Base-by-base conservation (phyloP, 2,113 vertebrate species). In the Scomber colias region DNA sequence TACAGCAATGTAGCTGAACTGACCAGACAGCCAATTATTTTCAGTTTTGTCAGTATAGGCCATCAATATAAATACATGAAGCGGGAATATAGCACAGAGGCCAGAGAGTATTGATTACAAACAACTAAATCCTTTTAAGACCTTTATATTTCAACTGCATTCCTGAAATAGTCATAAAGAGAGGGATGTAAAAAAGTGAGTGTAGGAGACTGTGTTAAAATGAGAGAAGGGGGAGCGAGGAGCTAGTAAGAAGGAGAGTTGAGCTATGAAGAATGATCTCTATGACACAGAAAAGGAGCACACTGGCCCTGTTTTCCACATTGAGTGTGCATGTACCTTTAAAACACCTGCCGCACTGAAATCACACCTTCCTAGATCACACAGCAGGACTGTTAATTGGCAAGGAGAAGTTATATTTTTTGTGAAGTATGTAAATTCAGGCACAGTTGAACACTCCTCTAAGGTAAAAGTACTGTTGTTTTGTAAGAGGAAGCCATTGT, bases 51-150 rank as follows among this genome's bases (percentile, higher is more conserved):
- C 56, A 45, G 30, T 60, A 46, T 16, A 62, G 14, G 66, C 19
- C 45, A 35, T 35, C 19, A 45, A 66, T 67, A 46, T 59, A 16
- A 59, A 72, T 65, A 53, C 63, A 68, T 79, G 53, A 75, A 65
- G 59, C 54, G 24, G 50, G 45, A 63, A 5, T 15, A 19, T 16
- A 27, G 14, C 51, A 48, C 46, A 30, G 6, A 76, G 0, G 48
- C 14, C 61, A 64, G 17, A 83, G 35, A 50, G 31, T 82, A 77
- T 56, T 59, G 72, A 86, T 67, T 62, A 44, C n/a, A 63, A 64
- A 2, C n/a, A 14, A 31, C 12, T 49, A 17, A 77, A 72, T 64
- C 30, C 51, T 77, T 81, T 11, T 49, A 17, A 77, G 69, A 61
- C 40, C 51, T 77, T 81, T 11, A 56, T 53, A 62, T 61, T 76